A percentile compares a stretch with the other conserved stretches of the same genome.
Evolutionary conservation across 2,113 vertebrate species (phyloP).

Genomic region (Rallus limicola): DNA sequence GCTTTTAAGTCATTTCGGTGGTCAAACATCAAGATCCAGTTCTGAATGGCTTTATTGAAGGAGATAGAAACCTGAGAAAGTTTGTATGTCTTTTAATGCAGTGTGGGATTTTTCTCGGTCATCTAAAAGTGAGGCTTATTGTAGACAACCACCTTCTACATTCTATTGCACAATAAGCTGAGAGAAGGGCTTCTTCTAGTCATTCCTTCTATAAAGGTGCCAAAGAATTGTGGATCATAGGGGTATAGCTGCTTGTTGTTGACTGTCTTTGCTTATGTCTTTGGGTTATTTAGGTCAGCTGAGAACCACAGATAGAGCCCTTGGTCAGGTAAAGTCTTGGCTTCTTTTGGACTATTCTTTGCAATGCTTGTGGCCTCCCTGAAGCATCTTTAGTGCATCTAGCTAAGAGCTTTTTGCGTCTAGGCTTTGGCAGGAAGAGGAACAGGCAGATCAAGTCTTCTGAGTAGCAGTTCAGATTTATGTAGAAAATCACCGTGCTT

Average conservation of each 20-base stretch:
- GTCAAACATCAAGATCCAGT: background rate
- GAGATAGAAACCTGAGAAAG: background rate
- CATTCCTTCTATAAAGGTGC: background rate
- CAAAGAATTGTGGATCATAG: background rate
- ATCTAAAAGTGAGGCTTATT: background rate
- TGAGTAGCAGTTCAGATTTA: background rate
- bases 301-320: background rate
- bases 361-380: background rate
- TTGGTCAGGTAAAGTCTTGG: background rate
- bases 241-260: background rate
- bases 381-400: background rate
- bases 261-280: background rate
- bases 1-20: background rate
- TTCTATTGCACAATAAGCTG: background rate
- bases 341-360: background rate
- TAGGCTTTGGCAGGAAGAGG: background rate
- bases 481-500: background rate
- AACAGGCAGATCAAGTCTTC: background rate
- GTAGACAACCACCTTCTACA: background rate
- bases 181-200: background rate
- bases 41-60: background rate
- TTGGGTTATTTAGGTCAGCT: background rate
- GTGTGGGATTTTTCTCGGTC: background rate
- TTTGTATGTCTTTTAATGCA: background rate
- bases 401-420: background rate